phyloP scores from a whole-genome alignment of 2,113 vertebrate species.

The Tetrax tetrax region DNA sequence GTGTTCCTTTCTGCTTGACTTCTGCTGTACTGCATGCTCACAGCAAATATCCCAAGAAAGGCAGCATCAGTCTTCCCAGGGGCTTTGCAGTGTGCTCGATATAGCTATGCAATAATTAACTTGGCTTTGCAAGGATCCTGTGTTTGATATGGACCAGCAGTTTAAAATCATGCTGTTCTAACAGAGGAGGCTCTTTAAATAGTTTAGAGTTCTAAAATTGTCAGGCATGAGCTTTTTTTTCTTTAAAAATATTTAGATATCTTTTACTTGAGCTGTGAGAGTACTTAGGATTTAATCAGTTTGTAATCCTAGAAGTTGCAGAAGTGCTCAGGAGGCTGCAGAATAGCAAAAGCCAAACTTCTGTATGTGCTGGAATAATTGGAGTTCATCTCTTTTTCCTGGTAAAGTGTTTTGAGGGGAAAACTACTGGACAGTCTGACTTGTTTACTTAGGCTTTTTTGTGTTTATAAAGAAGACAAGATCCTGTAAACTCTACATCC shows the following conservation, averaged over 20 bases:
- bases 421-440: not conserved
- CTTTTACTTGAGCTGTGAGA: constrained; percentile 5
- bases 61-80: not conserved
- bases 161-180: not conserved
- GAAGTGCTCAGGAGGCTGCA: not conserved
- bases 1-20: not conserved
- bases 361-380: not conserved
- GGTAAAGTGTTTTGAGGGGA: not conserved
- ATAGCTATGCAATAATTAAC: not conserved
- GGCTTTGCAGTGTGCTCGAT: not conserved
- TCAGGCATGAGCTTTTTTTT: constrained; percentile 1
- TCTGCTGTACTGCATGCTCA: not conserved
- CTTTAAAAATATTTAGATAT: constrained; percentile 3
- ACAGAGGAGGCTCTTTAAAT: not conserved
- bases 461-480: not conserved
- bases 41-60: not conserved
- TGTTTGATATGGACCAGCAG: not conserved
- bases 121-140: not conserved
- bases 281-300: not conserved
- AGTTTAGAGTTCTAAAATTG: constrained; percentile 17
- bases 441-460: constrained; percentile 1
- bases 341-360: not conserved
- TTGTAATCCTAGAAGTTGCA: not conserved
- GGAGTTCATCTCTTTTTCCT: not conserved
- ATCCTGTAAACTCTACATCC: not conserved